phyloP scores from a whole-genome alignment of 2,888 invertebrate genomes.

The Graphium colonna region DNA sequence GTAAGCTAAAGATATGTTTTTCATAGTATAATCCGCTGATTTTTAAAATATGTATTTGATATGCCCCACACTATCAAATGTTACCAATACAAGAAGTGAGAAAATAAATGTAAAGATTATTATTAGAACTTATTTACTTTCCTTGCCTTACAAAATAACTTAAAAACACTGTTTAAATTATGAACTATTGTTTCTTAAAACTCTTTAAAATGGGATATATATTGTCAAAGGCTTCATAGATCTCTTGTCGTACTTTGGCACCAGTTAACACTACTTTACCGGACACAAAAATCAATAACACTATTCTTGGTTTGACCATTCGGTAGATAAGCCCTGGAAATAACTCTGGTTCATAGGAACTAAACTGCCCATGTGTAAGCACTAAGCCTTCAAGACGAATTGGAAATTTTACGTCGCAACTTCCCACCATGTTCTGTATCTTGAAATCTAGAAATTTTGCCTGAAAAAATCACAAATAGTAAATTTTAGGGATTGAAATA shows the following conservation, averaged over 20 bases:
- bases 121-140: not conserved
- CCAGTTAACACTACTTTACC: slow-evolving; percentile 99
- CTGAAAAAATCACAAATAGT: too few relatives aligned
- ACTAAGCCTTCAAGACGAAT: slow-evolving; percentile 87
- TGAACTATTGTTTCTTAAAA: slow-evolving; percentile 89
- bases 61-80: too few relatives aligned
- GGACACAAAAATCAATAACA: slow-evolving; percentile 98
- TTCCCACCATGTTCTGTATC: slow-evolving; percentile 90
- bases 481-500: too few relatives aligned
- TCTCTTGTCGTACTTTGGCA: slow-evolving; percentile 95
- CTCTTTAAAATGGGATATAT: slow-evolving; percentile 98
- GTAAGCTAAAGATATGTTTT: too few relatives aligned
- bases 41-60: too few relatives aligned
- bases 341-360: slow-evolving; percentile 97
- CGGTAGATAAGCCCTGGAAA: slow-evolving; percentile 99
- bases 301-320: slow-evolving; percentile 98
- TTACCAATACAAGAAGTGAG: too few relatives aligned
- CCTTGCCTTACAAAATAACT: slow-evolving; percentile 3
- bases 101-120: not conserved
- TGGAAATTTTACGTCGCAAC: slow-evolving; percentile 88
- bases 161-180: slow-evolving; percentile 8
- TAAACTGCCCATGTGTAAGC: slow-evolving; percentile 87
- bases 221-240: slow-evolving; percentile 97
- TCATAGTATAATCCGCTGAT: too few relatives aligned
- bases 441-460: slow-evolving; percentile 91